Evolutionary conservation across 2,797 vertebrate genomes (phyloP), one percentile per base, ranked within the genome.

Genomic region (Oryzias sinensis): DNA sequence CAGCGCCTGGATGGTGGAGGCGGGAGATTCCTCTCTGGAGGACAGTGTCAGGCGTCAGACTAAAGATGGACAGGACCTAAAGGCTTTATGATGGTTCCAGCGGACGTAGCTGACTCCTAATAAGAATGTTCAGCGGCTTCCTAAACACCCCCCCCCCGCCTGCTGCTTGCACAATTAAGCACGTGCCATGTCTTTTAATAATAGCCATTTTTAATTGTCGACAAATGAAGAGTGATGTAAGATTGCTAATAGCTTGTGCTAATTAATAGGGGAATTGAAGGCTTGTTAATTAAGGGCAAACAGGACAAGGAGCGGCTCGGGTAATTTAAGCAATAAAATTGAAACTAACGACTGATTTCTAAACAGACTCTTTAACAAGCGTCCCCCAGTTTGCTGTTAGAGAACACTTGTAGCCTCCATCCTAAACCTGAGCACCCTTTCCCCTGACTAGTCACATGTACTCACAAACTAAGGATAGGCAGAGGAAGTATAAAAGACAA

Each of bases 281-380:
- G 89, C 86, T 86, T 93, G 91, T 93, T 98, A 96, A 96, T 97
- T 96, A 97, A 95, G 93, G 93, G 93, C 93, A 96, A 94, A 94
- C 88, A 90, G 91, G 93, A 94, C 93, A 91, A 93, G 93, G 91
- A 93, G 87, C 80, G 76, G 88, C 87, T 89, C 86, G 89, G 92
- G 88, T 93, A 89, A 92, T 92, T 92, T 88, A 82, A 88, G 90
- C 90, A 92, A 89, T 92, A 91, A 90, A 91, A 87, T 80, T 80
- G 87, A 90, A 88, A 90, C 90, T 92, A 92, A 89, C 89, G 90
- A 87, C 88, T 95, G 88, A 93, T 93, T 94, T 92, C 83, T 81
- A 91, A 93, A 93, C 90, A 91, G 91, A 87, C 77, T 67, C 92
- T 87, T 91, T 89, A 92, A 90, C 80, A 88, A 76, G 72, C 37